phyloP scores from a whole-genome alignment of 2,888 invertebrate species.

The Dasysyrphus albostriatus region DNA sequence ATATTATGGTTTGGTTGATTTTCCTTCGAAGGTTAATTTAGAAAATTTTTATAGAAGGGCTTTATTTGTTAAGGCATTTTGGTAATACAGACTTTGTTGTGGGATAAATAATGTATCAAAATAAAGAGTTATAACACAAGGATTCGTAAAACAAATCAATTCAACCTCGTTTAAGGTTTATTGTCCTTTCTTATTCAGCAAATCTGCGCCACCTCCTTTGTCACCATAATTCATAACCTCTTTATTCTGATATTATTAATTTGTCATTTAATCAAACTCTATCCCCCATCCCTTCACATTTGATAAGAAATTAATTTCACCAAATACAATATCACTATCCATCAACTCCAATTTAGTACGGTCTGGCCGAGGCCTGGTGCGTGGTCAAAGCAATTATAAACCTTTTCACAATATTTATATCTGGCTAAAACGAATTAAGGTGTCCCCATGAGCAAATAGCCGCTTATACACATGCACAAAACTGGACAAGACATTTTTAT shows the following conservation, averaged over 20 bases:
- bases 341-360: conserved; percentile 19
- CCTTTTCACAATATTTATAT: conserved; percentile 56
- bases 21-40: neutral
- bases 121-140: too few relatives aligned
- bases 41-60: neutral
- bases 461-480: conserved; percentile 6
- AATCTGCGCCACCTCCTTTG: neutral
- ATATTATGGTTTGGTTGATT: neutral
- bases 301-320: conserved; percentile 40
- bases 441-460: conserved; percentile 67
- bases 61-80: too few relatives aligned
- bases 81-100: too few relatives aligned
- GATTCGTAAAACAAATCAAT: too few relatives aligned
- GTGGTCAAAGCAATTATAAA: conserved; percentile 71
- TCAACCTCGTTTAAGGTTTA: neutral
- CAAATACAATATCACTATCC: conserved; percentile 53
- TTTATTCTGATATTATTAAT: conserved; percentile 3
- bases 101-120: too few relatives aligned
- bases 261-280: conserved; percentile 51
- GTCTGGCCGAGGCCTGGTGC: conserved; percentile 18
- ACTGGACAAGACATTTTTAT: conserved; percentile 55
- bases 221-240: neutral
- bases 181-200: neutral
- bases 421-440: conserved; percentile 65
- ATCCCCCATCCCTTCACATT: conserved; percentile 13